Evolutionary conservation across 1,140 invertebrate genomes (phyloP).

Genomic region (Anoplolepis gracilipes): DNA sequence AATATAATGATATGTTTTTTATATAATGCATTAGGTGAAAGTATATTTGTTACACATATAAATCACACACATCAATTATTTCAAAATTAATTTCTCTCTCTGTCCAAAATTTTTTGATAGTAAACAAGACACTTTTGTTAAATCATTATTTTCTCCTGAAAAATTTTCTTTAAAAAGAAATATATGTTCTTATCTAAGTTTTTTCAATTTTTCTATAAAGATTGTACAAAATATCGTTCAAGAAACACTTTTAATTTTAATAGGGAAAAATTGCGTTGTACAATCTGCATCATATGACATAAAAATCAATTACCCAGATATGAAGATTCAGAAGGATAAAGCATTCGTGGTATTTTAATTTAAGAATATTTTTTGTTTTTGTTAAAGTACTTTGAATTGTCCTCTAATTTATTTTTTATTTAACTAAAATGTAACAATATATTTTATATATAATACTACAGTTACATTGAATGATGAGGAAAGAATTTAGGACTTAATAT

Average conservation of each 20-base stretch:
- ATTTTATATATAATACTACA: background rate
- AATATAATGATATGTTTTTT: slow-evolving; percentile 63
- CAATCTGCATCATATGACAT: slow-evolving; percentile 52
- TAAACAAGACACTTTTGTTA: slow-evolving; percentile 70
- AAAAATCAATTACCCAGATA: slow-evolving; percentile 60
- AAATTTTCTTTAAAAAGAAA: slow-evolving; percentile 70
- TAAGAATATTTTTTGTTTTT: slow-evolving; percentile 58
- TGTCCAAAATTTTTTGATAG: slow-evolving; percentile 66
- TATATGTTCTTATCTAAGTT: slow-evolving; percentile 77
- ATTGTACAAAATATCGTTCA: slow-evolving; percentile 59
- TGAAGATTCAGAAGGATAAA: slow-evolving; percentile 70
- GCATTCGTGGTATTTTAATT: slow-evolving; percentile 77
- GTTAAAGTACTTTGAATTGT: background rate
- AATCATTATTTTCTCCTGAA: slow-evolving; percentile 47
- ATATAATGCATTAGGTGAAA: slow-evolving; percentile 18
- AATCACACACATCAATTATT: slow-evolving; percentile 74
- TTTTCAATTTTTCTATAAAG: slow-evolving; percentile 71
- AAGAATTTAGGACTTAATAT: background rate
- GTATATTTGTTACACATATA: slow-evolving; percentile 43
- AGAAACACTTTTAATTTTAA: slow-evolving; percentile 54
- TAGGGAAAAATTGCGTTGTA: slow-evolving; percentile 48
- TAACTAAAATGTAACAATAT: background rate
- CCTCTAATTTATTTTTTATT: slow-evolving; percentile 8
- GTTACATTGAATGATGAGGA: background rate
- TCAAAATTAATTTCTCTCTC: slow-evolving; percentile 78